Conservation (phyloP, 2,888 invertebrate genomes). For the Torymus tubicola region DNA sequence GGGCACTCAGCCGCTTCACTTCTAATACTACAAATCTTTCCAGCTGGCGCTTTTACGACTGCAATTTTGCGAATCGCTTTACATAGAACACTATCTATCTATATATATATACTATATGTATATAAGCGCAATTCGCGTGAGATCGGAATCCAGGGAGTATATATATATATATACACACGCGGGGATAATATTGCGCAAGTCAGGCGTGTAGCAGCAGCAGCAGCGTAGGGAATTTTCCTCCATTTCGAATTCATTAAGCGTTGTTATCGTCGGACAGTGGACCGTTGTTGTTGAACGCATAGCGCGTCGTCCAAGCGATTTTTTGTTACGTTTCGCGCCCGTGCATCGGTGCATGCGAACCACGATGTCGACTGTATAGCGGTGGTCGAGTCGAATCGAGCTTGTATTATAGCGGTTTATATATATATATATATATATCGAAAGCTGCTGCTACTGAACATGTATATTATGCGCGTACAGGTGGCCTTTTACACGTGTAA, state of each 20-base stretch:
- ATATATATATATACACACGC: no score
- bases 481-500: neutral
- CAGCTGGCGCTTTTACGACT: conserved; percentile 24
- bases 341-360: conserved; percentile 26
- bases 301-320: conserved; percentile 1
- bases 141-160: conserved; percentile 46
- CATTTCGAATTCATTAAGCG: conserved; percentile 56
- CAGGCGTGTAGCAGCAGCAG: no score
- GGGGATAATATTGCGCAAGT: conserved; percentile 29
- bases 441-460: no score
- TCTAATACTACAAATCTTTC: conserved; percentile 18
- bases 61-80: conserved; percentile 40
- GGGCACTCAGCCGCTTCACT: no score
- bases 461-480: no score
- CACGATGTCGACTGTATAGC: neutral
- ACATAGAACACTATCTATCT: conserved; percentile 34
- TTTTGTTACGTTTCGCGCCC: neutral
- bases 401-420: no score
- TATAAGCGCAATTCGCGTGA: conserved; percentile 36
- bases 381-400: no score
- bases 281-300: no score
- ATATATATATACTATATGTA: no score
- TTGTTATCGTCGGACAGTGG: conserved; percentile 45
- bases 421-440: no score
- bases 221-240: conserved; percentile 43